Evolutionary conservation across 2,888 invertebrate species (phyloP).

Genomic region (Lathronympha strigana): DNA sequence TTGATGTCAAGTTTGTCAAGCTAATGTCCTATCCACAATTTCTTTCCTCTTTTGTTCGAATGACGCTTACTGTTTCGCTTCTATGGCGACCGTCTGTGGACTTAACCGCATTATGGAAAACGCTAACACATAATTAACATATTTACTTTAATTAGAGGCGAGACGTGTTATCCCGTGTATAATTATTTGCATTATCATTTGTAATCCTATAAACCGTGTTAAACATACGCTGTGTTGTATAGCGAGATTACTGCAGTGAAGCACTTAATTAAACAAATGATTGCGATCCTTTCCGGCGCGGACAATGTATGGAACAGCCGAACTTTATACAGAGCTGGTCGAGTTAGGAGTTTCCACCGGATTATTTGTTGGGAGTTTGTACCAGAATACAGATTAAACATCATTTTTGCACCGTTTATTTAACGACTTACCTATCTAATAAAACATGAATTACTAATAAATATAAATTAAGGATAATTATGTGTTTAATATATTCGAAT

Average conservation of each 20-base stretch:
- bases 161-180: background rate
- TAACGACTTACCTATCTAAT: no score
- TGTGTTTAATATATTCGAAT: no score
- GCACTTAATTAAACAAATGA: slow-evolving; percentile 41
- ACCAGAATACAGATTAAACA: background rate
- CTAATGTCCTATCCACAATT: no score
- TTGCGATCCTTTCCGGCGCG: slow-evolving; percentile 24
- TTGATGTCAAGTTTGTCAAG: no score
- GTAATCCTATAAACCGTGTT: slow-evolving; percentile 4
- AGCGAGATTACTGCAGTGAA: slow-evolving; percentile 38
- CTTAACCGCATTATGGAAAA: slow-evolving; percentile 2
- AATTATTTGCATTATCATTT: slow-evolving; percentile 8
- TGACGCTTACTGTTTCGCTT: no score
- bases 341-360: background rate
- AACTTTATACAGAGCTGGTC: slow-evolving; percentile 21
- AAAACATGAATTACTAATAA: no score
- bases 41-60: no score
- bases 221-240: slow-evolving; percentile 14
- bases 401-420: no score
- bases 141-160: slow-evolving; percentile 6
- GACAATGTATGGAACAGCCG: slow-evolving; percentile 32
- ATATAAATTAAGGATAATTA: no score
- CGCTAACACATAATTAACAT: slow-evolving; percentile 19
- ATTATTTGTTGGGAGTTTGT: background rate
- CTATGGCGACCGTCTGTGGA: background rate